Evolutionary conservation across 2,113 vertebrate genomes (phyloP).

Genomic region (Thunnus maccoyii): DNA sequence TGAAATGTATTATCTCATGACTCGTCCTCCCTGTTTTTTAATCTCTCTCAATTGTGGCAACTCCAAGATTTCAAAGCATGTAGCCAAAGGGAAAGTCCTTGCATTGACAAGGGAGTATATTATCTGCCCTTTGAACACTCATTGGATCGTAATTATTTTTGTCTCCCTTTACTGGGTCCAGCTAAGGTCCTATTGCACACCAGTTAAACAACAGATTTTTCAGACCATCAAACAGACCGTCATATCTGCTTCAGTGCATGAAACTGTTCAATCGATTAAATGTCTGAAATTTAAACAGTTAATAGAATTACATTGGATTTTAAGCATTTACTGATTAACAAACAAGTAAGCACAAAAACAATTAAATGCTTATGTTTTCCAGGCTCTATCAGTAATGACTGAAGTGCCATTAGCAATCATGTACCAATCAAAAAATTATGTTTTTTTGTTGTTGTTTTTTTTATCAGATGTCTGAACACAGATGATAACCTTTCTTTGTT

Average conservation of each 20-base stretch:
- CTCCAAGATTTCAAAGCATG: constrained; percentile 48
- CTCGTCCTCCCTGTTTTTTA: not conserved
- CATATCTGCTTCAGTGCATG: constrained; percentile 11
- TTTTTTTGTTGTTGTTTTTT: not conserved
- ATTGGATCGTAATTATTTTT: constrained; percentile 45
- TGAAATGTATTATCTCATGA: constrained; percentile 32
- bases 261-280: not conserved
- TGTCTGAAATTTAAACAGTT: constrained; percentile 7
- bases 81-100: constrained; percentile 40
- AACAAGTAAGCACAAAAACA: not conserved
- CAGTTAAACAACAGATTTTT: constrained; percentile 30
- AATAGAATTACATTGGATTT: not conserved
- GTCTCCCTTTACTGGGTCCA: constrained; percentile 28
- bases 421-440: not conserved
- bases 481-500: constrained; percentile 14
- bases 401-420: not conserved
- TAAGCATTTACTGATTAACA: not conserved
- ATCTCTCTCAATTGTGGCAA: constrained; percentile 11
- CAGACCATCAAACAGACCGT: constrained; percentile 20
- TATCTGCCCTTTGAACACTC: constrained; percentile 57
- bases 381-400: not conserved
- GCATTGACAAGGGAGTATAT: constrained; percentile 26
- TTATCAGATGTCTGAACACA: not conserved
- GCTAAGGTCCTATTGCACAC: constrained; percentile 34
- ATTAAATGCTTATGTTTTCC: not conserved